A percentile compares a stretch with the other conserved stretches of the same genome.
phyloP scores from a whole-genome alignment of 2,888 invertebrate species.

The Salticus scenicus region DNA sequence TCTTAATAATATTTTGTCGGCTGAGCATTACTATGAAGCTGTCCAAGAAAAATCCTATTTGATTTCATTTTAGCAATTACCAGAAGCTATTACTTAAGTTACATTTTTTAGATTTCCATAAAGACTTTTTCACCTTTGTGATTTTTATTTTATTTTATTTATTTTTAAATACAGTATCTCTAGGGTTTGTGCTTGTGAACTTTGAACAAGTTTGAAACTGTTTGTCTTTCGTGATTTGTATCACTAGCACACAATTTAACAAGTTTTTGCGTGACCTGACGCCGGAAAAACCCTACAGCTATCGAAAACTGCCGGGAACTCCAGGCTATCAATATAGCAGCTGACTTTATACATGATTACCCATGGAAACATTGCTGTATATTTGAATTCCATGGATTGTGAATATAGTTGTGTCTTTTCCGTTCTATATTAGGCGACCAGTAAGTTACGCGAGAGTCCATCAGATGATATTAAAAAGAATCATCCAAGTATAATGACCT shows the following conservation, averaged over 20 bases:
- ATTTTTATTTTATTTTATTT: no score
- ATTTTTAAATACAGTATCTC: no score
- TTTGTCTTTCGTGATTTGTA: not conserved
- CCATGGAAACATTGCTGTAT: no score
- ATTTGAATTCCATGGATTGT: no score
- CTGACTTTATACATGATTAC: not conserved
- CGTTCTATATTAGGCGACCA: slow-evolving; percentile 35
- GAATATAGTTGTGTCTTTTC: not conserved
- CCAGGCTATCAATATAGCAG: not conserved
- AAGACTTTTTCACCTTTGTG: no score
- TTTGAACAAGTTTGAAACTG: not conserved
- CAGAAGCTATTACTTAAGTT: no score
- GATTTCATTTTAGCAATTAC: no score
- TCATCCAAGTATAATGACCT: not conserved
- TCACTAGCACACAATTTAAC: not conserved
- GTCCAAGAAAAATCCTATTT: no score
- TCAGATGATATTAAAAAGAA: not conserved
- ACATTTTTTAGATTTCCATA: no score
- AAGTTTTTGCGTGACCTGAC: not conserved
- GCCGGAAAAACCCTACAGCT: not conserved
- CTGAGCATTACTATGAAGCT: no score
- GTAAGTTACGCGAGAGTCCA: not conserved
- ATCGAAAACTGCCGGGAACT: slow-evolving; percentile 4
- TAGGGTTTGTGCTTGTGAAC: not conserved
- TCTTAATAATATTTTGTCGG: no score